A percentile compares a stretch with the other conserved stretches of the same genome.
phyloP scores from a whole-genome alignment of 2,797 vertebrate species.

The Mormyrus proboscirostris region DNA sequence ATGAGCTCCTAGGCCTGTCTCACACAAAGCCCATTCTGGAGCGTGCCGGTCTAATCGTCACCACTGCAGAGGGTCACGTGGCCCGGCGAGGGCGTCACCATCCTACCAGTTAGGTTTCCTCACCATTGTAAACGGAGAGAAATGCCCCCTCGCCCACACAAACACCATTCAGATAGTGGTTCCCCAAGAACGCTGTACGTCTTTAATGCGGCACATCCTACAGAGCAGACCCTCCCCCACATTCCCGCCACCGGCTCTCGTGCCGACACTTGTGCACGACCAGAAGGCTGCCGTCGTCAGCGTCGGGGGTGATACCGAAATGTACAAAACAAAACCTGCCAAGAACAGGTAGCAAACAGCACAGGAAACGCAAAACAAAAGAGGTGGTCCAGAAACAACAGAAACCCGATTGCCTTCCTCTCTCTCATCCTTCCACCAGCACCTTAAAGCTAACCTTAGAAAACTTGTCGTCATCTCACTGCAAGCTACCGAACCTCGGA shows the following conservation, averaged over 20 bases:
- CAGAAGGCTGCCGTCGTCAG: slow-evolving; percentile 35
- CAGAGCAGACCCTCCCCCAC: slow-evolving; percentile 47
- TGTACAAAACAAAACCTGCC: slow-evolving; percentile 58
- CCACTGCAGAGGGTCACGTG: not conserved
- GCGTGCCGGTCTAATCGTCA: not conserved
- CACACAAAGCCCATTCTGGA: not conserved
- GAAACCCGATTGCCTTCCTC: slow-evolving; percentile 65
- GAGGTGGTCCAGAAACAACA: slow-evolving; percentile 64
- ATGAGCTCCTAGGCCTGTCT: not conserved
- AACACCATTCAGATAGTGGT: slow-evolving; percentile 40
- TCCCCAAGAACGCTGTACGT: slow-evolving; percentile 50
- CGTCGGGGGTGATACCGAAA: slow-evolving; percentile 44
- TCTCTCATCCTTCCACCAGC: slow-evolving; percentile 66
- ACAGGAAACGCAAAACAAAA: slow-evolving; percentile 49
- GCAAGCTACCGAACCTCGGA: slow-evolving; percentile 52
- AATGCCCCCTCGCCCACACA: slow-evolving; percentile 47
- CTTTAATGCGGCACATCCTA: slow-evolving; percentile 60
- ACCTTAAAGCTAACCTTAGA: slow-evolving; percentile 56
- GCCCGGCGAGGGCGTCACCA: not conserved
- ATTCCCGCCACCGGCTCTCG: slow-evolving; percentile 48
- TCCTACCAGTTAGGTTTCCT: not conserved
- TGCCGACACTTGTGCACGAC: slow-evolving; percentile 54
- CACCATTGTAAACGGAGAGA: slow-evolving; percentile 53
- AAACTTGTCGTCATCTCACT: slow-evolving; percentile 35
- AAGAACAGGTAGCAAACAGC: slow-evolving; percentile 51